Conservation (phyloP, 35 echinoderm and acorn worm genomes). For the Heliocidaris erythrogramma region DNA sequence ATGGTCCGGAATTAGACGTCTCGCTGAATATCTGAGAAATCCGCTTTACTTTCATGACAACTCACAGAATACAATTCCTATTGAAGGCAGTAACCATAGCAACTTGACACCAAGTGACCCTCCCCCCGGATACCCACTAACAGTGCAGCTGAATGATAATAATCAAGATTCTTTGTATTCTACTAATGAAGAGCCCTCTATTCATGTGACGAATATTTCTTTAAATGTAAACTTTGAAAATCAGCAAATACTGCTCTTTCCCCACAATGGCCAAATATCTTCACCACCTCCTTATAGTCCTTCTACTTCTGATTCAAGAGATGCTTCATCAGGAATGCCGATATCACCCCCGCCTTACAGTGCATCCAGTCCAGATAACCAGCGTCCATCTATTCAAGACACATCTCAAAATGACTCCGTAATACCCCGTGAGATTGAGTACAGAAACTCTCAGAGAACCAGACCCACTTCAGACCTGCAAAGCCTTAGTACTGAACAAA, state of each 20-base stretch:
- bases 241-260: neutral
- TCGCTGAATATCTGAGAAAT: neutral
- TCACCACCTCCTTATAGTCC: neutral
- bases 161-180: neutral
- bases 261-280: neutral
- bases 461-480: neutral
- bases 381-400: neutral
- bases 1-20: neutral
- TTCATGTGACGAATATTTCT: neutral
- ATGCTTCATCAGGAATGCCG: neutral
- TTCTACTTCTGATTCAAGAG: neutral
- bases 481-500: neutral
- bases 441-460: neutral
- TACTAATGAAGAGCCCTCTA: neutral
- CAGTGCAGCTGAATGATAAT: neutral
- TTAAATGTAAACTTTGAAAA: conserved; percentile 1
- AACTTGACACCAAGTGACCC: neutral
- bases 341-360: neutral
- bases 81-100: neutral
- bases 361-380: neutral
- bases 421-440: neutral
- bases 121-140: neutral
- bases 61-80: neutral
- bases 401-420: too few relatives aligned
- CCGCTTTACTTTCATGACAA: neutral